Base-by-base conservation (phyloP, 1,140 invertebrate genomes). In the Anoplophora glabripennis region DNA sequence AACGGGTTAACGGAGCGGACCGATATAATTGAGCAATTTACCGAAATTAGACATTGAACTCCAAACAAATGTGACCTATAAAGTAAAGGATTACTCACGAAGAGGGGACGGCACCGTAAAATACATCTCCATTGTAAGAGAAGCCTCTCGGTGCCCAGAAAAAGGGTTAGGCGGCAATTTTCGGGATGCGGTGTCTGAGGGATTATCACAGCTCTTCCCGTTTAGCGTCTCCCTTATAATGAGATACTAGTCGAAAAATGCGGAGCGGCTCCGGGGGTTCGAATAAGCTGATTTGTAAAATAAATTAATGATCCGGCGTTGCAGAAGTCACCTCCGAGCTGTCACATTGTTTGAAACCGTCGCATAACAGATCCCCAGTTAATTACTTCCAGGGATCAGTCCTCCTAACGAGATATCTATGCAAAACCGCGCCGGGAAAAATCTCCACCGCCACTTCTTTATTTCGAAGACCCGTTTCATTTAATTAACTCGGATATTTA, bases 251-350 rank as follows among this genome's bases (percentile, higher is more conserved):
- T 63, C 61, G 63, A 65, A 71, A 67, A 69, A 71, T 66, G 67
- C 61, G 61, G 62, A 70, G 61, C 57, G 59, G 57, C 70, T 65
- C 62, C 55, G 62, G 63, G 66, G 68, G 41, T 68, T 65, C 65
- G 63, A 69, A 65, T 73, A 73, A 73, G 71, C 71, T 72, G 69
- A 73, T 73, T 73, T 73, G 67, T 66, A 72, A 73, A 73, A 72
- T 72, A 73, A 73, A 73, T 73, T 73, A 73, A 73, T 73, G 71
- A 73, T 73, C 64, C 60, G 52, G 63, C 63, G 70, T 70, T 65
- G 64, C 68, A 68, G 61, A 65, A 73, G 70, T 73, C 70, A 73
- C 71, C 70, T 73, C 66, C 47, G 64, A 67, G 67, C 65, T 73
- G 71, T 72, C 71, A 73, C 71, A 68, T 72, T 73, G 71, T 70